Percentiles rank a stretch among this genome's conserved stretches.
Evolutionary conservation across 2,888 invertebrate genomes (phyloP).

Genomic region (Cheilosia vernalis): DNA sequence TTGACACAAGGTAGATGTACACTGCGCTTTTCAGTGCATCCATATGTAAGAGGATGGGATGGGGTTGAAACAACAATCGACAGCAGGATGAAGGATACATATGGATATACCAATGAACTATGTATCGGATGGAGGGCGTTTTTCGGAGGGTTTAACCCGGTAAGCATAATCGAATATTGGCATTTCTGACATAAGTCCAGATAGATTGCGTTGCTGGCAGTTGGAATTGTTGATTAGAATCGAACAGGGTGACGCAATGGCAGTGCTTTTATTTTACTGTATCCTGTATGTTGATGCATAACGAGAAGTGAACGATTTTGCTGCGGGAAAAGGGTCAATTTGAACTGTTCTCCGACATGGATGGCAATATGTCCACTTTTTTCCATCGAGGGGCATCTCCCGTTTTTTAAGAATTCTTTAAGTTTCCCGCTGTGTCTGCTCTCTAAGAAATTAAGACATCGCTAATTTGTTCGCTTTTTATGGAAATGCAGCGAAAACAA

Average conservation of each 20-base stretch:
- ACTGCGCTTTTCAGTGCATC: slow-evolving; percentile 56
- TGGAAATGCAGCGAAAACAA: too few species aligned
- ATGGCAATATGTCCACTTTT: too few species aligned
- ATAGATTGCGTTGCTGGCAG: slow-evolving; percentile 60
- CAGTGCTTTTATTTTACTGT: neutral
- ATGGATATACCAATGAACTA: slow-evolving; percentile 37
- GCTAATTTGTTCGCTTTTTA: too few species aligned
- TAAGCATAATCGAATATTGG: slow-evolving; percentile 74
- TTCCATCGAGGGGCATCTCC: too few species aligned
- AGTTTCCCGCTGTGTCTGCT: too few species aligned
- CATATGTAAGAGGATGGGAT: neutral
- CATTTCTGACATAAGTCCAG: slow-evolving; percentile 75
- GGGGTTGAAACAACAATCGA: slow-evolving; percentile 39
- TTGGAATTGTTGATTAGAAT: slow-evolving; percentile 70
- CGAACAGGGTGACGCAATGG: slow-evolving; percentile 59
- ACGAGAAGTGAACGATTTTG: too few species aligned
- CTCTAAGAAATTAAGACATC: too few species aligned
- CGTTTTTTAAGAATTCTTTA: too few species aligned
- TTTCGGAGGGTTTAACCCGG: slow-evolving; percentile 62
- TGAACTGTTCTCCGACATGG: too few species aligned
- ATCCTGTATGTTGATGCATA: neutral
- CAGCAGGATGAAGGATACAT: slow-evolving; percentile 17
- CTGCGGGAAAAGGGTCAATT: too few species aligned
- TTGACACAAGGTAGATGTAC: slow-evolving; percentile 54
- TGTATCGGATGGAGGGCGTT: slow-evolving; percentile 27